These are phyloP conservation scores for Thunnus albacares DNA, from an alignment of 2,797 vertebrate genomes.

Conservation along the genomic window DNA sequence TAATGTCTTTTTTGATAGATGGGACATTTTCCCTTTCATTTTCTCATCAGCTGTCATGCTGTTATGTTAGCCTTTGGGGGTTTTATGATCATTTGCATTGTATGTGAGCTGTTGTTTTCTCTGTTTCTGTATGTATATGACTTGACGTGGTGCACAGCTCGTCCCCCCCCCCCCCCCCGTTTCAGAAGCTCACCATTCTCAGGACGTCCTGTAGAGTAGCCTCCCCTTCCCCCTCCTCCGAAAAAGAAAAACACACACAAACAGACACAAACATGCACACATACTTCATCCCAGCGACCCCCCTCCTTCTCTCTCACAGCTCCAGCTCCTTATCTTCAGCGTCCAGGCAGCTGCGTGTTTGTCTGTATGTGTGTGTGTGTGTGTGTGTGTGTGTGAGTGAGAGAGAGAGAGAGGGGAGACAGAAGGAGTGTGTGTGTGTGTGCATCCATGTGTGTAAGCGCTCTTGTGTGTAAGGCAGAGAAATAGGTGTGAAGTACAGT, in stretches of 20 bases:
- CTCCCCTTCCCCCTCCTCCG: conserved; percentile 25
- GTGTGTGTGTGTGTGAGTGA: conserved; percentile 31
- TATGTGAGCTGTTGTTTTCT: conserved; percentile 1
- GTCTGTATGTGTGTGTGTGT: conserved; percentile 59
- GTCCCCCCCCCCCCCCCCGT: conserved; percentile 18
- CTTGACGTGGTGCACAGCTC: conserved; percentile 35
- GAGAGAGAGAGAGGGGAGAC: conserved; percentile 36
- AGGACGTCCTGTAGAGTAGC: conserved; percentile 77
- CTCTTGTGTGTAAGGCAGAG: conserved; percentile 66
- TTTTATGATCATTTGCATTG: conserved; percentile 30
- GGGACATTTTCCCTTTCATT: conserved; percentile 3
- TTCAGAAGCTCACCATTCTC: conserved; percentile 68
- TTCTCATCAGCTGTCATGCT: conserved; percentile 28
- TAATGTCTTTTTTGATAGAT: conserved; percentile 49
- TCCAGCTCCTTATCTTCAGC: conserved; percentile 82
- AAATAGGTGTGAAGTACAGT: conserved; percentile 83
- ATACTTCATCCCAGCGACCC: conserved; percentile 46
- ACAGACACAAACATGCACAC: conserved; percentile 64
- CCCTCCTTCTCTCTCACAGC: conserved; percentile 66
- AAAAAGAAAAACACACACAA: conserved; percentile 57
- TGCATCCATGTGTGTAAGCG: conserved; percentile 50
- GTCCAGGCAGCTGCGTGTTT: conserved; percentile 83
- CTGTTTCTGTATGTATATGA: not conserved
- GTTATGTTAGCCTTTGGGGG: conserved; percentile 15
- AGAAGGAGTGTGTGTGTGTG: conserved; percentile 22